Evolutionary conservation across 2,113 vertebrate species (phyloP).

Genomic region (Heptranchias perlo): DNA sequence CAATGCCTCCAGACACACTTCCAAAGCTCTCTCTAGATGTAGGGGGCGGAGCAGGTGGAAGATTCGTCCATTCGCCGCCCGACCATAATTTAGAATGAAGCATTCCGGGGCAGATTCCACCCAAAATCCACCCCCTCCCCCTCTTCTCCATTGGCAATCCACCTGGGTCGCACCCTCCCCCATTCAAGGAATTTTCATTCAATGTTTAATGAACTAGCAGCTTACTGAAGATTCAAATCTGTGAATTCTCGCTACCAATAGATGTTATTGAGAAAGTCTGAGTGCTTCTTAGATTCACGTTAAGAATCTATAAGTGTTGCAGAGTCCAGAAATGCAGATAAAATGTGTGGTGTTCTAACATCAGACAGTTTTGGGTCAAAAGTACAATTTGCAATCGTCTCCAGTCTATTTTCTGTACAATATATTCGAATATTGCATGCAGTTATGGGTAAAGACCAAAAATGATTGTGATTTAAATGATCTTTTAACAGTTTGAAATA

Average conservation of each 20-base stretch:
- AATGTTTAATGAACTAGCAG: neutral
- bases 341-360: neutral
- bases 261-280: neutral
- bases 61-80: neutral
- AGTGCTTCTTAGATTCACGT: neutral
- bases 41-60: neutral
- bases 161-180: neutral
- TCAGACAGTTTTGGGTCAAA: neutral
- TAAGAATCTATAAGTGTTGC: neutral
- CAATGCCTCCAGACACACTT: neutral
- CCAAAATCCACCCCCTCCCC: neutral
- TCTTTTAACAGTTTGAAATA: neutral
- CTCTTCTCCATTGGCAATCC: neutral
- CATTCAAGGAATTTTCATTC: neutral
- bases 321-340: neutral
- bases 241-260: neutral
- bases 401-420: neutral
- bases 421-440: neutral
- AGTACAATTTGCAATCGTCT: neutral
- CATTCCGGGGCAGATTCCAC: neutral
- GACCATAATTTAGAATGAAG: neutral
- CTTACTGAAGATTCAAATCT: neutral
- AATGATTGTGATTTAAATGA: neutral
- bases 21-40: neutral
- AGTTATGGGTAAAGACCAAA: neutral